phyloP scores from a whole-genome alignment of 2,113 vertebrate species.

The Pollimyrus isidori region DNA sequence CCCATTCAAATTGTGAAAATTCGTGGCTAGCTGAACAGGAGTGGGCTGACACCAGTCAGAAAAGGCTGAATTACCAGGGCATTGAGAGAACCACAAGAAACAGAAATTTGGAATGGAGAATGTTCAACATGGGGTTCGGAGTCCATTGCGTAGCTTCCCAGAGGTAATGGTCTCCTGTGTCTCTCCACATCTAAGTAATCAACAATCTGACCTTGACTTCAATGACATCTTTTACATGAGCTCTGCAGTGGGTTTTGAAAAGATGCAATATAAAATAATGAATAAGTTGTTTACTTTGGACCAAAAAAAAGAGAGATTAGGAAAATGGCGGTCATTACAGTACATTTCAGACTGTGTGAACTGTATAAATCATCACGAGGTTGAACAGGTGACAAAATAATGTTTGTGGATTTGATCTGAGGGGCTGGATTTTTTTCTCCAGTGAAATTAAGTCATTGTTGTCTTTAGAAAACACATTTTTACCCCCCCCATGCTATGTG shows the following conservation, averaged over 20 bases:
- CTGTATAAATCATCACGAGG: not conserved
- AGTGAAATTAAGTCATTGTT: conserved; percentile 9
- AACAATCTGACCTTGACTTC: conserved; percentile 6
- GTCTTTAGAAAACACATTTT: not conserved
- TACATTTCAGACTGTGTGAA: not conserved
- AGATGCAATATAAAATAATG: not conserved
- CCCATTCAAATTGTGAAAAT: not conserved
- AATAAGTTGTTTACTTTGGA: conserved; percentile 4
- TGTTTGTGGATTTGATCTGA: not conserved
- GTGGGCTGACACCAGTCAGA: not conserved
- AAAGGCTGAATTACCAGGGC: not conserved
- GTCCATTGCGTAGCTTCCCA: not conserved
- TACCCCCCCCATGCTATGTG: not conserved
- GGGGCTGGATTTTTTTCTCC: not conserved
- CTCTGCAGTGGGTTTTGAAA: not conserved
- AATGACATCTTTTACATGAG: not conserved
- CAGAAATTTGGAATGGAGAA: not conserved
- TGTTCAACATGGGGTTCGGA: not conserved
- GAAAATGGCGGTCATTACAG: not conserved
- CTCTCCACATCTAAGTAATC: not conserved
- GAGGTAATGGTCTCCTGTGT: not conserved
- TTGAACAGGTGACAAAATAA: conserved; percentile 13
- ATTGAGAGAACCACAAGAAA: not conserved
- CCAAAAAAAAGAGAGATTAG: not conserved
- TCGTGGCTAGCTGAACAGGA: not conserved